phyloP scores from a whole-genome alignment of 2,888 invertebrate genomes.

The Drosophila neonasuta region DNA sequence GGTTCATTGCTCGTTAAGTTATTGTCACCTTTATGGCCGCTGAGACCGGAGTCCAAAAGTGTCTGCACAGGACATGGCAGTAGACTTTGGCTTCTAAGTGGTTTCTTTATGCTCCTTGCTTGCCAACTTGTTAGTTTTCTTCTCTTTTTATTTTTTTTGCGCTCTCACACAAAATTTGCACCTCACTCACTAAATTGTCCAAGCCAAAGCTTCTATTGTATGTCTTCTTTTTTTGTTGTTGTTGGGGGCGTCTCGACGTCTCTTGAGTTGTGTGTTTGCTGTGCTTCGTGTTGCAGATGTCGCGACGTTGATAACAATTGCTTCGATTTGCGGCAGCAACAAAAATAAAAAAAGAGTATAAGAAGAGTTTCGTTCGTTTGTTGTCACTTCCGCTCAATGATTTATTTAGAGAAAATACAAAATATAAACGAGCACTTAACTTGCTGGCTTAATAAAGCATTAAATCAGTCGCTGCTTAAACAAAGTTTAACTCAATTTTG shows the following conservation, averaged over 20 bases:
- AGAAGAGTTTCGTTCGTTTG: conserved; percentile 17
- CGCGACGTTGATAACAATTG: conserved; percentile 56
- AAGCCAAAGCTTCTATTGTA: not conserved
- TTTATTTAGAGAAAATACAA: conserved; percentile 26
- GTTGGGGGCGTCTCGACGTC: conserved; percentile 33
- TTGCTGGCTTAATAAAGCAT: conserved; percentile 38
- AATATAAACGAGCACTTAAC: conserved; percentile 19
- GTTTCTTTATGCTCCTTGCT: conserved; percentile 42
- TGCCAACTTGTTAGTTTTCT: conserved; percentile 44
- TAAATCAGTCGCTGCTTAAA: conserved; percentile 70
- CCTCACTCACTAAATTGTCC: conserved; percentile 47
- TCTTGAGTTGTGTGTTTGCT: conserved; percentile 24
- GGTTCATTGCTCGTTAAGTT: conserved; percentile 81
- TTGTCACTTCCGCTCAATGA: conserved; percentile 54
- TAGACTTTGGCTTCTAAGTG: conserved; percentile 76
- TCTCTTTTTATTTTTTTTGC: not conserved
- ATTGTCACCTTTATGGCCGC: conserved; percentile 78
- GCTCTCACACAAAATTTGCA: conserved; percentile 53
- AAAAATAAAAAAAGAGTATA: conserved; percentile 10
- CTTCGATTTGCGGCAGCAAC: conserved; percentile 36
- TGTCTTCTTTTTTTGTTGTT: conserved; percentile 4
- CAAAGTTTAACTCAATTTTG: conserved; percentile 77
- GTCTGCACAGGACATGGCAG: conserved; percentile 65
- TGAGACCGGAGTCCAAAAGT: conserved; percentile 56
- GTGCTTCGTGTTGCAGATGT: conserved; percentile 46